Conservation (phyloP, 2,888 invertebrate genomes). For the Oligia strigilis region DNA sequence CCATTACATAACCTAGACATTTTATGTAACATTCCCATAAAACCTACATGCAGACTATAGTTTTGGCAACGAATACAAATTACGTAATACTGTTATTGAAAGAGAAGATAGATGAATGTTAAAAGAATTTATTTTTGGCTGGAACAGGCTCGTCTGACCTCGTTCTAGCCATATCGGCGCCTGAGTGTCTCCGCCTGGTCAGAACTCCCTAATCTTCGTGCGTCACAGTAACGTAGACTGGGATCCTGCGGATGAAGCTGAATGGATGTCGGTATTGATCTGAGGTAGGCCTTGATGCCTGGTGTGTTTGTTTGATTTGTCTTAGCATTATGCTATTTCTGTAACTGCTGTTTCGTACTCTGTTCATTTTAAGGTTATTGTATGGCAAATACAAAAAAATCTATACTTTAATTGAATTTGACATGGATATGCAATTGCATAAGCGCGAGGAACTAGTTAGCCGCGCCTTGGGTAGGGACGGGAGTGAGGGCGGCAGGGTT, state of each 20-base stretch:
- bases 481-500: too few species aligned
- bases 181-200: constrained; percentile 74
- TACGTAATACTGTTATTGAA: constrained; percentile 61
- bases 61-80: constrained; percentile 62
- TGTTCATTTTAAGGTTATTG: background rate
- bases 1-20: constrained; percentile 22
- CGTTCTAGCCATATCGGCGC: constrained; percentile 81
- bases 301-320: constrained; percentile 20
- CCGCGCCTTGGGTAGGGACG: too few species aligned
- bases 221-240: constrained; percentile 56
- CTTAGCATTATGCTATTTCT: background rate
- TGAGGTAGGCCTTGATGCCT: constrained; percentile 9
- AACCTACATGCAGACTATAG: constrained; percentile 1
- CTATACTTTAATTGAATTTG: too few species aligned
- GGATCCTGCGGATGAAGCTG: constrained; percentile 52
- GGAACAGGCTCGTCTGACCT: constrained; percentile 75
- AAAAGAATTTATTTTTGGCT: constrained; percentile 69
- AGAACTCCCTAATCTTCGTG: constrained; percentile 50
- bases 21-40: constrained; percentile 23
- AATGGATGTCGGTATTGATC: constrained; percentile 55
- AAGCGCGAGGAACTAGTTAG: too few species aligned
- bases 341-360: background rate
- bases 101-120: constrained; percentile 64
- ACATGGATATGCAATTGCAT: background rate
- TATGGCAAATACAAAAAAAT: background rate